A percentile compares a stretch with the other conserved stretches of the same genome.
Conservation (phyloP, 2,888 invertebrate genomes). For the Drosophila fungiperda region DNA sequence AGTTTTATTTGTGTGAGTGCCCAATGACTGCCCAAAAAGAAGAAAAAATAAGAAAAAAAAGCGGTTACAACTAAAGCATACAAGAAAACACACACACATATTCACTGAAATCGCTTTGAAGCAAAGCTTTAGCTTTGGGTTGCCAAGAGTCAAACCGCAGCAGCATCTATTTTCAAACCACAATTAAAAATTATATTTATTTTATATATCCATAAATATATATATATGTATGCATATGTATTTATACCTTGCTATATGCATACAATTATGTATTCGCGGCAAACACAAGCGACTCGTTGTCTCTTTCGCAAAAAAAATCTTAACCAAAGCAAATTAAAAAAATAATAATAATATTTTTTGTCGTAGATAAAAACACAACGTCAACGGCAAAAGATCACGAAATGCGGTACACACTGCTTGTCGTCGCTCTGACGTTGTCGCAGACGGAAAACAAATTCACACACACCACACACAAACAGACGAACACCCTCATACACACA, state of each 20-base stretch:
- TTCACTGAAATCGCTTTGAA: conserved; percentile 34
- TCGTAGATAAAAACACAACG: conserved; percentile 69
- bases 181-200: conserved; percentile 40
- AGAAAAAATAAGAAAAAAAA: conserved; percentile 29
- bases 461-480: conserved; percentile 17
- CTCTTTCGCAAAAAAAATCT: conserved; percentile 45
- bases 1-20: conserved; percentile 67
- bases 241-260: conserved; percentile 15
- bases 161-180: conserved; percentile 45
- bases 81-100: conserved; percentile 29
- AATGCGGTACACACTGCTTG: conserved; percentile 55
- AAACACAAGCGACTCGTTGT: conserved; percentile 55
- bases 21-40: conserved; percentile 53
- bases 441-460: conserved; percentile 72
- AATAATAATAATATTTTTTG: conserved; percentile 30
- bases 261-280: conserved; percentile 49
- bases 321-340: conserved; percentile 28
- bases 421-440: conserved; percentile 61
- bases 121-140: conserved; percentile 45
- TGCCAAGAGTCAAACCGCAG: conserved; percentile 54
- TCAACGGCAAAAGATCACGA: conserved; percentile 78
- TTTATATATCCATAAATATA: neutral
- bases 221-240: conserved; percentile 6
- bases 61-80: conserved; percentile 41
- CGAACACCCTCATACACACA: conserved; percentile 9